These are phyloP conservation scores for Silurus glanis DNA, from an alignment of 2,113 vertebrate species.

Conservation along the genomic window DNA sequence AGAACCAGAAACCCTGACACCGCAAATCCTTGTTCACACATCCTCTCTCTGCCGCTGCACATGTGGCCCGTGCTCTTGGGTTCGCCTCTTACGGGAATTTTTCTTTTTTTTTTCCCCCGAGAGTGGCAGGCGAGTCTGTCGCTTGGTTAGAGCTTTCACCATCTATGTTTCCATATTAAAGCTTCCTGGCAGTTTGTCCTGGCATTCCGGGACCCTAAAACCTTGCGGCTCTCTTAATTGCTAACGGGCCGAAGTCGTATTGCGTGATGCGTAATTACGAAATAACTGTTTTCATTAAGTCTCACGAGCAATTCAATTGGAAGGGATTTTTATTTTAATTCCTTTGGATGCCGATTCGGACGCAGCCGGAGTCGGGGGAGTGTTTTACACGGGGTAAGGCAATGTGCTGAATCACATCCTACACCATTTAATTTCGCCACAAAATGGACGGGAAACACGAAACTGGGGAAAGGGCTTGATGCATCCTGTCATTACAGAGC, in stretches of 20 bases:
- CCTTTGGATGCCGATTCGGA: constrained; percentile 9
- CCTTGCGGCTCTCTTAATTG: constrained; percentile 71
- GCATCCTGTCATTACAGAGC: constrained; percentile 43
- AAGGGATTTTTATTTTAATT: constrained; percentile 48
- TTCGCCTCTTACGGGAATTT: constrained; percentile 39
- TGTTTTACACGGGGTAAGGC: constrained; percentile 43
- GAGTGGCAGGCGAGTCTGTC: constrained; percentile 12
- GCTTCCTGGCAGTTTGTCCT: constrained; percentile 64
- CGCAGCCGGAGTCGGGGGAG: constrained; percentile 21
- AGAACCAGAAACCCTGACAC: constrained; percentile 36
- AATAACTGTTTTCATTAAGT: constrained; percentile 71
- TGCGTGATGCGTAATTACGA: constrained; percentile 69
- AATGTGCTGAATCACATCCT: constrained; percentile 55
- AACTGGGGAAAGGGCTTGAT: constrained; percentile 29
- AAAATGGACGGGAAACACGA: constrained; percentile 41
- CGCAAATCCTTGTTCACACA: constrained; percentile 39
- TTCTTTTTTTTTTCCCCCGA: neutral
- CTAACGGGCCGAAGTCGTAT: constrained; percentile 57
- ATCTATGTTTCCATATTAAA: constrained; percentile 71
- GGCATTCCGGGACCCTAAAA: constrained; percentile 69
- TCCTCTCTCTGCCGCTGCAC: neutral
- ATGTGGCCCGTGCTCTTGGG: constrained; percentile 19
- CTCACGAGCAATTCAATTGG: constrained; percentile 63
- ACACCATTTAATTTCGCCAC: constrained; percentile 50
- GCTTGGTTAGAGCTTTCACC: constrained; percentile 39